Evolutionary conservation across 2,113 vertebrate genomes (phyloP).

Genomic region (Pongo pygmaeus): DNA sequence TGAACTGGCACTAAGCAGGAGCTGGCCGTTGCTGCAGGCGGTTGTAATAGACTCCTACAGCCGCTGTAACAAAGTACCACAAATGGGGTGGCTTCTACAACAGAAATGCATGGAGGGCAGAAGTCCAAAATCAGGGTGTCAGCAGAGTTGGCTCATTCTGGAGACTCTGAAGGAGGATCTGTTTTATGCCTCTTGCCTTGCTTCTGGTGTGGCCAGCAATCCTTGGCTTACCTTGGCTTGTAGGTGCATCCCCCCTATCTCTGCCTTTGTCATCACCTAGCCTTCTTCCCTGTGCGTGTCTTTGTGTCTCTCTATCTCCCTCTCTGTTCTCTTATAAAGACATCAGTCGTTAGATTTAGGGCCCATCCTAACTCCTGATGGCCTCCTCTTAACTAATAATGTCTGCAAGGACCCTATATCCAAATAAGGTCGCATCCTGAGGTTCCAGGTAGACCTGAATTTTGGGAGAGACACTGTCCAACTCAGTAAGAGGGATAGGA

Average conservation of each 20-base stretch:
- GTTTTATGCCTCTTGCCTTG: no score
- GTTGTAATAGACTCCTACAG: background rate
- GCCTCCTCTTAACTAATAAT: background rate
- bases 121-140: background rate
- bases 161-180: background rate
- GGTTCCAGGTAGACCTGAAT: background rate
- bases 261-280: background rate
- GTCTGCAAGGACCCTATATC: background rate
- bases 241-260: background rate
- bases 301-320: background rate
- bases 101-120: background rate
- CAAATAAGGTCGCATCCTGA: background rate
- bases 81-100: background rate
- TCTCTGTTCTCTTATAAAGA: background rate
- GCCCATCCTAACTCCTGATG: background rate
- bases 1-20: background rate
- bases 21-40: no score
- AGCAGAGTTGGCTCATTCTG: background rate
- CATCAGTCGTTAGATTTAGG: background rate
- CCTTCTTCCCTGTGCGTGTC: background rate
- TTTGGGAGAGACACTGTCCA: background rate
- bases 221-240: background rate
- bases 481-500: background rate
- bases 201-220: background rate
- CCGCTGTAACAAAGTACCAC: no score